Evolutionary conservation across 2,113 vertebrate genomes (phyloP).

Genomic region (Symphodus melops): DNA sequence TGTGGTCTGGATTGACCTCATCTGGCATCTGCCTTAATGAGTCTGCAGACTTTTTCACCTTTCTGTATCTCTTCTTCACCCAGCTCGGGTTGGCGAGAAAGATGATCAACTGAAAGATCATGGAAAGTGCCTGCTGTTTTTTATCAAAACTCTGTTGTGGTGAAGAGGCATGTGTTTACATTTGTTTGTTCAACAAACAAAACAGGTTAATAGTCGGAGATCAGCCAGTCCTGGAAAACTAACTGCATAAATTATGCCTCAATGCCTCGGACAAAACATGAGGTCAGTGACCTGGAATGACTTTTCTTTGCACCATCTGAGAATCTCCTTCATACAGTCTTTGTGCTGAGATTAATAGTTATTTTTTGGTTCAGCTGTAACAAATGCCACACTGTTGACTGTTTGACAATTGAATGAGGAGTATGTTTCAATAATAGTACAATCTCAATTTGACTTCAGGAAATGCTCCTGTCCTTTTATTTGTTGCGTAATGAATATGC

Average conservation of each 20-base stretch:
- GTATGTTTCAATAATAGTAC: background rate
- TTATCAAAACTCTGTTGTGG: background rate
- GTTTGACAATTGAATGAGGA: background rate
- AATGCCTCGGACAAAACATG: slow-evolving; percentile 33
- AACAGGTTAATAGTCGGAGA: too few species aligned
- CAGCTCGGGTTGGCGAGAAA: slow-evolving; percentile 55
- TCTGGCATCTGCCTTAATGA: slow-evolving; percentile 39
- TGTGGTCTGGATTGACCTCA: slow-evolving; percentile 58
- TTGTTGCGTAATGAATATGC: background rate
- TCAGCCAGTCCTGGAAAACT: slow-evolving; percentile 7
- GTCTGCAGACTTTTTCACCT: slow-evolving; percentile 46
- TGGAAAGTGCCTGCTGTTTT: too few species aligned
- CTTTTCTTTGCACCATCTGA: background rate
- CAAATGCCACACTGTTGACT: background rate
- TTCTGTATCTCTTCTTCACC: slow-evolving; percentile 49
- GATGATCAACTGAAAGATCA: background rate
- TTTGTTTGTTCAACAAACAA: background rate
- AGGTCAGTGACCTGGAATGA: slow-evolving; percentile 49
- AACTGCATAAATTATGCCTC: slow-evolving; percentile 38
- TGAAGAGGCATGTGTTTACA: background rate
- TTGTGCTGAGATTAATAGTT: slow-evolving; percentile 21
- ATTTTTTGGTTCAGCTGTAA: background rate
- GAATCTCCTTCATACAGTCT: slow-evolving; percentile 14
- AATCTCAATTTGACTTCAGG: background rate
- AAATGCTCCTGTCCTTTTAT: background rate